Evolutionary conservation across 2,797 vertebrate genomes (phyloP).

Genomic region (Xenopus petersii): DNA sequence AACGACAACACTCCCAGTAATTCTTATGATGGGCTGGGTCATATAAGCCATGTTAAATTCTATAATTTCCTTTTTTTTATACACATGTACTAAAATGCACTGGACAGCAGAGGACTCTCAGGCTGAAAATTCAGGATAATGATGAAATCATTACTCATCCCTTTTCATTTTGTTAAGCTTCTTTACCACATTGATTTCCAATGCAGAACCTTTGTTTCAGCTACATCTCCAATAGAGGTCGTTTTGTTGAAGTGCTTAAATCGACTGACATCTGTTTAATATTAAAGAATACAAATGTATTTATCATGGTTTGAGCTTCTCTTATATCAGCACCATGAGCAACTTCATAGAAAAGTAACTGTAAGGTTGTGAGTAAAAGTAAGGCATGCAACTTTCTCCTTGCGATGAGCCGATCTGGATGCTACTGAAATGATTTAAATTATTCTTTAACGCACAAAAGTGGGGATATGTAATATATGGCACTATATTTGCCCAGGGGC

Average conservation of each 20-base stretch:
- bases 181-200: slow-evolving; percentile 35
- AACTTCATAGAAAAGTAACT: not conserved
- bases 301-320: not conserved
- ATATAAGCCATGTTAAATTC: no score
- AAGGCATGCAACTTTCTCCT: no score
- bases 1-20: no score
- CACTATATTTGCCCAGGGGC: no score
- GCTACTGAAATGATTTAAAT: no score
- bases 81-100: not conserved
- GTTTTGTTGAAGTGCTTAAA: slow-evolving; percentile 27
- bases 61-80: no score
- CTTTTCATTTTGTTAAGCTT: slow-evolving; percentile 34
- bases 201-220: slow-evolving; percentile 22
- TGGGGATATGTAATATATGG: no score
- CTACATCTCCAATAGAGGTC: slow-evolving; percentile 18
- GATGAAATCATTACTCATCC: slow-evolving; percentile 28
- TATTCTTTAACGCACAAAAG: no score
- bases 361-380: not conserved
- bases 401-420: no score
- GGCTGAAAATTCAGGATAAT: slow-evolving; percentile 21
- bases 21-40: no score
- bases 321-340: not conserved
- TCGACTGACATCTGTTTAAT: slow-evolving; percentile 11
- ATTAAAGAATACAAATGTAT: slow-evolving; percentile 12
- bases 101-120: slow-evolving; percentile 15